phyloP scores from a whole-genome alignment of 2,113 vertebrate species.

The Solea senegalensis region DNA sequence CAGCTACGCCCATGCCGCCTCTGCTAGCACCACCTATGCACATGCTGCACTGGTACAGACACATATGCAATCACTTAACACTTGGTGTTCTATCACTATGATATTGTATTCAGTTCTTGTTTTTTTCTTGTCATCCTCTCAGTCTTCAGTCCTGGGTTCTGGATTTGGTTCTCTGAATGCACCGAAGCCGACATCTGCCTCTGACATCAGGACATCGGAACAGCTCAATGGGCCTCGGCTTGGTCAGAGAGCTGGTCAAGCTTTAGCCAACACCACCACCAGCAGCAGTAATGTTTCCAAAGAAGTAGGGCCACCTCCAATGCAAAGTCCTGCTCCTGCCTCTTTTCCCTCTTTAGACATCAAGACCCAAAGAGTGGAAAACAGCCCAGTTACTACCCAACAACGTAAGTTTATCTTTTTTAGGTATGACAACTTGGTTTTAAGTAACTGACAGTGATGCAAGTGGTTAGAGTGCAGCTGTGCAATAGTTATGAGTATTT shows the following conservation, averaged over 20 bases:
- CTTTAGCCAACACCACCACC: constrained; percentile 58
- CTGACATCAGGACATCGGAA: constrained; percentile 87
- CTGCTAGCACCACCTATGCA: constrained; percentile 84
- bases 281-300: constrained; percentile 70
- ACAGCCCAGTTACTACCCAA: constrained; percentile 65
- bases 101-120: background rate
- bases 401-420: constrained; percentile 78
- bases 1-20: constrained; percentile 86
- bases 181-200: constrained; percentile 81
- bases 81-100: background rate
- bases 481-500: background rate
- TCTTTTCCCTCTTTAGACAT: constrained; percentile 82
- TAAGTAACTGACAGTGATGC: background rate
- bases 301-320: constrained; percentile 58
- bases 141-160: constrained; percentile 91
- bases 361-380: constrained; percentile 81
- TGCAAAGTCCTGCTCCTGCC: constrained; percentile 56
- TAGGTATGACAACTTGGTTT: background rate
- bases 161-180: constrained; percentile 88
- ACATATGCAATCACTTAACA: background rate
- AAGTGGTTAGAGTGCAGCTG: background rate
- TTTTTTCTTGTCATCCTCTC: constrained; percentile 21
- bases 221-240: constrained; percentile 85
- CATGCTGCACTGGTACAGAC: constrained; percentile 82
- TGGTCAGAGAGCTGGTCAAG: constrained; percentile 80